These are phyloP conservation scores for Myotis davidii DNA, from an alignment of 2,113 vertebrate species.

Conservation along the genomic window DNA sequence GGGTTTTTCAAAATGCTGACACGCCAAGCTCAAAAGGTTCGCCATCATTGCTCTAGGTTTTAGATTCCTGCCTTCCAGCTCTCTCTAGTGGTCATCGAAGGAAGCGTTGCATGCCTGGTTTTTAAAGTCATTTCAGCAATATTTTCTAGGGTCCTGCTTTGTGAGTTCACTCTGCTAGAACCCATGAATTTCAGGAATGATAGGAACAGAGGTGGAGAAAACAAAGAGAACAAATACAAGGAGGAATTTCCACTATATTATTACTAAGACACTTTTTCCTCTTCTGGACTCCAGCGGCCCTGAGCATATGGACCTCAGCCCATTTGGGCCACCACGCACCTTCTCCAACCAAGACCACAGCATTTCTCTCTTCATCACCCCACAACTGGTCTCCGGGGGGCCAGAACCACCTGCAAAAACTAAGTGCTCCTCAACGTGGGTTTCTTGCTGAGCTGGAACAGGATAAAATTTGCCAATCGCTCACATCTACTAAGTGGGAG, in stretches of 20 bases:
- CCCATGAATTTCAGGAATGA: constrained; percentile 32
- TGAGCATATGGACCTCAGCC: not conserved
- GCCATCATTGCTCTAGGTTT: not conserved
- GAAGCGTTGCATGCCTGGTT: not conserved
- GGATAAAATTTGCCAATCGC: constrained; percentile 50
- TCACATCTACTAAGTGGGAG: not conserved
- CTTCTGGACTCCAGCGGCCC: not conserved
- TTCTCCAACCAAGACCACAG: not conserved
- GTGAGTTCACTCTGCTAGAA: constrained; percentile 16
- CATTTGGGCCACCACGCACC: not conserved
- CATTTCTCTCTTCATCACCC: not conserved
- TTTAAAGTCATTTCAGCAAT: constrained; percentile 39
- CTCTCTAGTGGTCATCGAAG: constrained; percentile 59
- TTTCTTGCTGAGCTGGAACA: constrained; percentile 1
- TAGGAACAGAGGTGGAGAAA: constrained; percentile 43
- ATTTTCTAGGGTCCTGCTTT: constrained; percentile 14
- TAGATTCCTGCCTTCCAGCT: constrained; percentile 57
- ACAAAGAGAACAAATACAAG: constrained; percentile 10
- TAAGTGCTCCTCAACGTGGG: not conserved
- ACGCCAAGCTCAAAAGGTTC: no score
- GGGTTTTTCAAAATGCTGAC: no score
- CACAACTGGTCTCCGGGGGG: fast-evolving
- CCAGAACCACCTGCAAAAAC: not conserved
- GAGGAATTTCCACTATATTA: not conserved
- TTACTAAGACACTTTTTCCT: constrained; percentile 40